These are phyloP conservation scores for Drosophila robusta DNA, from an alignment of 2,888 invertebrate genomes.

Conservation along the genomic window DNA sequence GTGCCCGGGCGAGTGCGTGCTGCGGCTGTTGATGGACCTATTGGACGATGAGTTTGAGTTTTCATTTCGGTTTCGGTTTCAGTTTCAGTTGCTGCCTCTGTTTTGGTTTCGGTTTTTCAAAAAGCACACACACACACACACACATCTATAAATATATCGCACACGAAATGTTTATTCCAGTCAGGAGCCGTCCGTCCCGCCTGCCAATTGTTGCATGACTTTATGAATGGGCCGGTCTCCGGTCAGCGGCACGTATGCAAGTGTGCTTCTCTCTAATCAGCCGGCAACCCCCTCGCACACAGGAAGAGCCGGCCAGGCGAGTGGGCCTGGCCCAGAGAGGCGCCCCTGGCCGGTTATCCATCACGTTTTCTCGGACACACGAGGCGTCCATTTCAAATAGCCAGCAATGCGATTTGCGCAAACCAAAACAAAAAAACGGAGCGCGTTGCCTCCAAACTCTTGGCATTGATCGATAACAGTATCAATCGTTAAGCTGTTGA, in stretches of 20 bases:
- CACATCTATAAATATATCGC: conserved; percentile 1
- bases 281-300: conserved; percentile 32
- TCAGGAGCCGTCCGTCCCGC: conserved; percentile 62
- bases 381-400: conserved; percentile 83
- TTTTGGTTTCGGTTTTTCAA: conserved; percentile 67
- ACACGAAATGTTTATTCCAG: conserved; percentile 71
- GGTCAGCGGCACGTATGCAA: conserved; percentile 69
- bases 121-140: conserved; percentile 17
- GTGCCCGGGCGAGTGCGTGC: conserved; percentile 70
- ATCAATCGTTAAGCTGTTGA: too few relatives aligned
- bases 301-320: conserved; percentile 61
- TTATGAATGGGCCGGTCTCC: conserved; percentile 55
- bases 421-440: conserved; percentile 48
- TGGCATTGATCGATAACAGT: conserved; percentile 28
- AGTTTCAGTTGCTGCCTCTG: conserved; percentile 38
- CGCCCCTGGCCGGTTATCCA: conserved; percentile 76
- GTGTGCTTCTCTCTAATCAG: conserved; percentile 70
- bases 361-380: conserved; percentile 84
- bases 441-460: conserved; percentile 1
- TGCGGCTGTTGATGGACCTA: conserved; percentile 74
- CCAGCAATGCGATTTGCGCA: conserved; percentile 45
- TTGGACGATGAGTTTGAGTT: conserved; percentile 65
- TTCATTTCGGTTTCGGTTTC: conserved; percentile 48
- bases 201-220: conserved; percentile 67
- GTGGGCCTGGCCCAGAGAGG: conserved; percentile 46